A percentile compares a stretch with the other conserved stretches of the same genome.
Evolutionary conservation across 2,113 vertebrate genomes (phyloP).

Genomic region (Odocoileus hemionus): DNA sequence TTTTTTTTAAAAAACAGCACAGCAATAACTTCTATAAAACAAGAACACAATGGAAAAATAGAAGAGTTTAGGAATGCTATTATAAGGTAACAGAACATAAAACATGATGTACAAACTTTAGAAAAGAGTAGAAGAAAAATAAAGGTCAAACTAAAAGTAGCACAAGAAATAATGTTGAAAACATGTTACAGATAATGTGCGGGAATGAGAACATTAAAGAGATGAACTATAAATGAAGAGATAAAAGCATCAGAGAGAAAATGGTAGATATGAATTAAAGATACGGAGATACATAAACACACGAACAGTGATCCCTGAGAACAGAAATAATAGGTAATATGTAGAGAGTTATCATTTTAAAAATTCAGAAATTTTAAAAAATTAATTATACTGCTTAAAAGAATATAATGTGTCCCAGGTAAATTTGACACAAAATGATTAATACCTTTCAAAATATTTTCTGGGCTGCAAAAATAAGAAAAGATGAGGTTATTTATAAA

Average conservation of each 20-base stretch:
- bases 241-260: neutral
- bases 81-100: neutral
- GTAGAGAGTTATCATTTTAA: neutral
- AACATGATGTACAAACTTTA: neutral
- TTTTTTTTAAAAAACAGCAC: neutral
- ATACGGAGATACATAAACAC: neutral
- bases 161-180: neutral
- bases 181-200: neutral
- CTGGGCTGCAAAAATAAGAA: neutral
- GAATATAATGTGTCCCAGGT: neutral
- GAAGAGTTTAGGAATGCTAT: neutral
- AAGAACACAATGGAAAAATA: neutral
- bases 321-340: neutral
- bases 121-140: neutral
- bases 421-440: neutral
- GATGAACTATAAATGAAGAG: neutral
- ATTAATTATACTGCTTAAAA: neutral
- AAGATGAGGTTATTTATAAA: neutral
- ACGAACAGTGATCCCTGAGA: neutral
- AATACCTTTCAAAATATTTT: neutral
- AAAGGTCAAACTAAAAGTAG: neutral
- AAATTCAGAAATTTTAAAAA: neutral
- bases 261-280: neutral
- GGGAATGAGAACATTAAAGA: neutral
- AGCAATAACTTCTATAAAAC: neutral